Percentiles rank a stretch among this genome's conserved stretches.
phyloP scores from a whole-genome alignment of 2,888 invertebrate species.

The Neocrepidodera transversa region DNA sequence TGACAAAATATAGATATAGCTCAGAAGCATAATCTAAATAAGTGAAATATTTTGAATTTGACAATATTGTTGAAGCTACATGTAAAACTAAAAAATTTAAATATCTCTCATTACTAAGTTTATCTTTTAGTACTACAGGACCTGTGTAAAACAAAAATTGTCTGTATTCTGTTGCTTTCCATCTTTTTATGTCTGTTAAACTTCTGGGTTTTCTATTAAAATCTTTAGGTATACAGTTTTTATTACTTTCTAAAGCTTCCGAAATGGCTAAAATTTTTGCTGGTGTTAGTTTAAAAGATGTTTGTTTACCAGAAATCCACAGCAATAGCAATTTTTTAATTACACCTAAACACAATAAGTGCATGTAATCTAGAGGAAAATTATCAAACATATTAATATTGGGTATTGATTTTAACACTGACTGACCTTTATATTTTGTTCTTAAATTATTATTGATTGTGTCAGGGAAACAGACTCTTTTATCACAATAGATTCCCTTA shows the following conservation, averaged over 20 bases:
- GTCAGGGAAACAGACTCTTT: conserved; percentile 7
- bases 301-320: too few species aligned
- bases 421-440: not conserved
- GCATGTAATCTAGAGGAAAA: not conserved
- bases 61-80: conserved; percentile 8
- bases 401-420: not conserved
- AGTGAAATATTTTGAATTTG: not conserved
- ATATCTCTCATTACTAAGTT: not conserved
- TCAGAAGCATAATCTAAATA: conserved; percentile 1
- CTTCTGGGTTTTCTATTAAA: conserved; percentile 18
- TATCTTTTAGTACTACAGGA: conserved; percentile 4
- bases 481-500: not conserved
- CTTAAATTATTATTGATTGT: not conserved
- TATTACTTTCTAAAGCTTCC: not conserved
- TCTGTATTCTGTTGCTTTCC: conserved; percentile 26
- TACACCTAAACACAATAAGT: too few species aligned
- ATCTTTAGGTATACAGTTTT: conserved; percentile 12
- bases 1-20: conserved; percentile 16
- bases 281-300: not conserved
- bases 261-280: too few species aligned
- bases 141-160: conserved; percentile 24
- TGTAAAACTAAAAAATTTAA: conserved; percentile 12
- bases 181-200: conserved; percentile 11
- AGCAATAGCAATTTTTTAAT: too few species aligned
- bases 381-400: not conserved